A percentile compares a stretch with the other conserved stretches of the same genome.
phyloP scores from a whole-genome alignment of 2,888 invertebrate genomes.

The Cantharis flavilabris region DNA sequence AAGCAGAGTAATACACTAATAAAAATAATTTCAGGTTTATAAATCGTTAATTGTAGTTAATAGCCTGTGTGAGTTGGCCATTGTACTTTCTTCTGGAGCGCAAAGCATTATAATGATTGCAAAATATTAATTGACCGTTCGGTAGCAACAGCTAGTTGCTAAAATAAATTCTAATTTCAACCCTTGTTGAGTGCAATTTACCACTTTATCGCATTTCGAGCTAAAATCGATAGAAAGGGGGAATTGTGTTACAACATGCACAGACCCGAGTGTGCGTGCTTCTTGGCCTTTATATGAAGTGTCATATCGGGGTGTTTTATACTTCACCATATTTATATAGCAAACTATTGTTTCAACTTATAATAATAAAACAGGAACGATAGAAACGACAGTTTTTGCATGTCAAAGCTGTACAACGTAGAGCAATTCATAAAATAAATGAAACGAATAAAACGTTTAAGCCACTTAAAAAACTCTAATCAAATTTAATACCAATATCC shows the following conservation, averaged over 20 bases:
- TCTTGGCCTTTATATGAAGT: background rate
- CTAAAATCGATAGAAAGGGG: constrained; percentile 14
- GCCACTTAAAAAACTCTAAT: background rate
- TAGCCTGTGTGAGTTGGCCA: background rate
- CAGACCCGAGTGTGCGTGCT: constrained; percentile 10
- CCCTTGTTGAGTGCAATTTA: constrained; percentile 22
- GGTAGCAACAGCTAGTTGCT: background rate
- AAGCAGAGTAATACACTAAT: too few relatives aligned
- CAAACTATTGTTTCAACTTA: background rate
- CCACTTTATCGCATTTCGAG: constrained; percentile 22
- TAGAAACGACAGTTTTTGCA: background rate
- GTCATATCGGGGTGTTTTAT: background rate
- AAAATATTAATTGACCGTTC: background rate
- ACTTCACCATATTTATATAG: background rate
- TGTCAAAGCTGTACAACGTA: background rate
- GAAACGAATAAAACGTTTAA: background rate
- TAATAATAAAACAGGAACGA: background rate
- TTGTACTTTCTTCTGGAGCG: background rate
- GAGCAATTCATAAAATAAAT: background rate
- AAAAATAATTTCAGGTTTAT: background rate
- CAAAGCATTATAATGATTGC: background rate
- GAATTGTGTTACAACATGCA: constrained; percentile 19
- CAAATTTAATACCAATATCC: too few relatives aligned
- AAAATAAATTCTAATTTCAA: constrained; percentile 19
- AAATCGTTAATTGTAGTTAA: background rate